These are phyloP conservation scores for Brachionus angularis DNA, from an alignment of 1,140 invertebrate genomes.

Conservation along the genomic window DNA sequence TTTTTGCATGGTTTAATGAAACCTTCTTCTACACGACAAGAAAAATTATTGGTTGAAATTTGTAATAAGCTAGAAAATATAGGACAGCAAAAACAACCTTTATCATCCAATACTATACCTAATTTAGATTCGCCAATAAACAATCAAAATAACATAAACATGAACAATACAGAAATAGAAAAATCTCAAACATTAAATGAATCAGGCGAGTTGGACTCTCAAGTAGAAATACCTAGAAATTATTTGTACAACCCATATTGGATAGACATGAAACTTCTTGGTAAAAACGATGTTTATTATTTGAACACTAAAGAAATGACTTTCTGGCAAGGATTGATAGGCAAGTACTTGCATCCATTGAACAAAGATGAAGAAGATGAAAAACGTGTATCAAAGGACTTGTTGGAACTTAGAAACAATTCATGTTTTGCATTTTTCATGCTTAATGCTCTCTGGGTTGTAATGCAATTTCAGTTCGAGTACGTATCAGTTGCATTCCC, in stretches of 20 bases:
- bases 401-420: slow-evolving; percentile 85
- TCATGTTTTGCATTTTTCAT: slow-evolving; percentile 95
- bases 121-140: slow-evolving; percentile 1
- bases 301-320: slow-evolving; percentile 70
- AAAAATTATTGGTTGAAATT: slow-evolving; percentile 17
- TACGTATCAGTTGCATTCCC: slow-evolving; percentile 80
- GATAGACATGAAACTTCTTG: slow-evolving; percentile 79
- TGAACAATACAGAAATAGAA: background rate
- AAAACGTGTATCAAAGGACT: slow-evolving; percentile 71
- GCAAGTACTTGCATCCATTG: slow-evolving; percentile 86
- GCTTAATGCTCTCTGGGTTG: slow-evolving; percentile 93
- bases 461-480: slow-evolving; percentile 93
- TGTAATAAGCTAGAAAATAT: slow-evolving; percentile 3
- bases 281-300: slow-evolving; percentile 9
- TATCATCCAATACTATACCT: slow-evolving; percentile 7
- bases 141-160: background rate
- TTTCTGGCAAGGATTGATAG: slow-evolving; percentile 90
- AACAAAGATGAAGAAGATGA: slow-evolving; percentile 85
- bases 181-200: background rate
- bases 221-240: slow-evolving; percentile 52
- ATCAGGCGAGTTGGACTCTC: background rate
- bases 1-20: slow-evolving; percentile 32
- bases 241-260: slow-evolving; percentile 82
- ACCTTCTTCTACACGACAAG: slow-evolving; percentile 10
- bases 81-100: background rate